A percentile compares a stretch with the other conserved stretches of the same genome.
Conservation (phyloP, 1,140 invertebrate genomes). For the Heterodera carotae region DNA sequence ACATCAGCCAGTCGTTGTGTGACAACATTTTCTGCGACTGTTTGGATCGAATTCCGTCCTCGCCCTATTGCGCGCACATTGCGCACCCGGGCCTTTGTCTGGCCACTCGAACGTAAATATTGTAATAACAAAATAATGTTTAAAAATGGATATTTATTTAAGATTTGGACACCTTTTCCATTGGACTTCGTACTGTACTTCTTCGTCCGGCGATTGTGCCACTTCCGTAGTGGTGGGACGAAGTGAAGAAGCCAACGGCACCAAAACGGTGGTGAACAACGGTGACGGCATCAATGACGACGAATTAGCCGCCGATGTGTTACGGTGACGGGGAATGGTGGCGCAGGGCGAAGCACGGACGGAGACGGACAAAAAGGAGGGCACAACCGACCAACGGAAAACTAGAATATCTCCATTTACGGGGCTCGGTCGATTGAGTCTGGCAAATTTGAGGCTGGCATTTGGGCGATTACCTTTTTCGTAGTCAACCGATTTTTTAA, state of each 20-base stretch:
- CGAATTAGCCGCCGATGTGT: no score
- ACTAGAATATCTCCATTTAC: no score
- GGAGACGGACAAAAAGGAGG: no score
- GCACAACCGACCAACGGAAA: no score
- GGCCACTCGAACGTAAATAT: constrained; percentile 28
- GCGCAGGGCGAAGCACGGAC: no score
- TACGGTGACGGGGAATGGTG: no score
- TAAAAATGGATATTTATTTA: neutral
- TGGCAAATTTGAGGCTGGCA: no score
- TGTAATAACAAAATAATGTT: neutral
- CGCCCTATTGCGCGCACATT: constrained; percentile 25
- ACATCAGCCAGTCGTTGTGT: constrained; percentile 33
- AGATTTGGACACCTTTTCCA: constrained; percentile 40
- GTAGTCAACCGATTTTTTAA: no score
- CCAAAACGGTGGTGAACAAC: neutral
- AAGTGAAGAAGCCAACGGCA: no score
- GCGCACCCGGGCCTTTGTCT: constrained; percentile 36
- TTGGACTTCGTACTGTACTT: constrained; percentile 32
- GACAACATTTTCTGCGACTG: constrained; percentile 37
- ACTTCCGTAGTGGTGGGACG: neutral
- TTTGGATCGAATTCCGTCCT: constrained; percentile 17
- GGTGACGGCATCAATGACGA: no score
- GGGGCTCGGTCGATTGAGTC: no score
- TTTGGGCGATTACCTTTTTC: no score
- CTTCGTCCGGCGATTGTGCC: neutral